Evolutionary conservation across 1,140 invertebrate genomes (phyloP), one percentile per base, ranked within the genome.

Genomic region (Sarcophaga bullata): DNA sequence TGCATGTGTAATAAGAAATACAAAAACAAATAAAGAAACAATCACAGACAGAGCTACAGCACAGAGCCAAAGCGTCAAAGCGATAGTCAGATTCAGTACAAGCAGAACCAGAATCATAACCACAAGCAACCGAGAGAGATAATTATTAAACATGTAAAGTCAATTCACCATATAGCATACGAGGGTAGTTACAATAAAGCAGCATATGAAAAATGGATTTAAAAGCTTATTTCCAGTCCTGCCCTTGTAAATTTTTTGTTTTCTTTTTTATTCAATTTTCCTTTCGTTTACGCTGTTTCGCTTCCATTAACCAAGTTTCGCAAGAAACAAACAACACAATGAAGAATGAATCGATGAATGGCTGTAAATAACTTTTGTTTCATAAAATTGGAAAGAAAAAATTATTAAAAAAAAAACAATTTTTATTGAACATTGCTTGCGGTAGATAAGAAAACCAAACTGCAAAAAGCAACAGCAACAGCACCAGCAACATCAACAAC

Each of bases 81-180:
- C 25, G 25, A 37, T 37, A 37, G 25, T 37, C 25, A 37, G 25
- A 37, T 37, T 37, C 25, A 37, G 25, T 11, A 58, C 54, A 58
- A 58, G 4, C 54, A 13, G 11, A 58, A 58, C 9, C 54, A 58
- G 54, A 58, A 58, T 11, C 11, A 58, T 11, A 58, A 58, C 54
- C 11, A 58, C 54, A 58, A 37, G 25, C 25, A 37, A 13, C 54
- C 13, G 13, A 58, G 13, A 58, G 13, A 58, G 54, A 58, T 58
- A 58, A 58, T 58, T 58, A 58, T 58, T 58, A 58, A 58, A 58
- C 54, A 58, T 58, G 54, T 58, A 58, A 58, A 58, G 11, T 13
- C 54, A 58, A 58, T 58, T 13, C 54, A n/a, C 13, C n/a, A 13
- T 58, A 58, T 13, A 58, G 54, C 6, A 58, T 11, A 58, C 54